Evolutionary conservation across 1,140 invertebrate genomes (phyloP).

Genomic region (Zaprionus ornatus): DNA sequence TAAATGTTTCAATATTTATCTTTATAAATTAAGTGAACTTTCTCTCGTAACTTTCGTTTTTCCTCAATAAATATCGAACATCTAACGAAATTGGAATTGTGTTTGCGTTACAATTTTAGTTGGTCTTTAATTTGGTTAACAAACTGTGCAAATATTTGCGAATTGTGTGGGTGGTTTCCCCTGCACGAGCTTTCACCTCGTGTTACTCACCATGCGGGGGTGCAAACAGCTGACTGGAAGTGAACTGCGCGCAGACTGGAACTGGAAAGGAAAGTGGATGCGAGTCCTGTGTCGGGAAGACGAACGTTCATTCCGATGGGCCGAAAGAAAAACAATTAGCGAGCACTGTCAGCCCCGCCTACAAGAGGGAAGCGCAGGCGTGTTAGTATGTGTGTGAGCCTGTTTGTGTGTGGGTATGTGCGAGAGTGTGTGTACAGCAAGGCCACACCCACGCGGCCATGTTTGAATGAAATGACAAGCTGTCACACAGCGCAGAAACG

Average conservation of each 20-base stretch:
- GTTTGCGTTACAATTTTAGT: conserved; percentile 30
- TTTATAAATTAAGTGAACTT: conserved; percentile 2
- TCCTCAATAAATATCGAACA: conserved; percentile 11
- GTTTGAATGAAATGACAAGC: conserved; percentile 77
- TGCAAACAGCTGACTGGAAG: conserved; percentile 70
- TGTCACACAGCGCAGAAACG: conserved; percentile 52
- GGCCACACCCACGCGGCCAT: conserved; percentile 83
- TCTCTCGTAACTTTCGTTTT: conserved; percentile 2
- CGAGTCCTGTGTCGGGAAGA: conserved; percentile 44
- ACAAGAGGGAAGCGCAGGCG: conserved; percentile 38
- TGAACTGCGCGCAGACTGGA: conserved; percentile 49
- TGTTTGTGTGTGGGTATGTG: conserved; percentile 9
- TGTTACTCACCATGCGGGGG: conserved; percentile 11
- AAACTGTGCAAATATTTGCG: conserved; percentile 46
- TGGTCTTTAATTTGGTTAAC: conserved; percentile 30
- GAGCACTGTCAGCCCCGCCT: conserved; percentile 61
- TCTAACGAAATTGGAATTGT: conserved; percentile 7
- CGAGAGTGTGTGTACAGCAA: conserved; percentile 38
- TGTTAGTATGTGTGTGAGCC: conserved; percentile 6
- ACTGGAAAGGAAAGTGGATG: conserved; percentile 40
- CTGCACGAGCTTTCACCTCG: conserved; percentile 59
- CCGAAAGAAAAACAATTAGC: conserved; percentile 37
- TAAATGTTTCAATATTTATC: neutral
- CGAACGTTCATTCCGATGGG: conserved; percentile 57
- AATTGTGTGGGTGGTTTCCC: conserved; percentile 2